Evolutionary conservation across 2,888 invertebrate species (phyloP), one percentile per base, ranked within the genome.

Genomic region (Andrena trimmerana): DNA sequence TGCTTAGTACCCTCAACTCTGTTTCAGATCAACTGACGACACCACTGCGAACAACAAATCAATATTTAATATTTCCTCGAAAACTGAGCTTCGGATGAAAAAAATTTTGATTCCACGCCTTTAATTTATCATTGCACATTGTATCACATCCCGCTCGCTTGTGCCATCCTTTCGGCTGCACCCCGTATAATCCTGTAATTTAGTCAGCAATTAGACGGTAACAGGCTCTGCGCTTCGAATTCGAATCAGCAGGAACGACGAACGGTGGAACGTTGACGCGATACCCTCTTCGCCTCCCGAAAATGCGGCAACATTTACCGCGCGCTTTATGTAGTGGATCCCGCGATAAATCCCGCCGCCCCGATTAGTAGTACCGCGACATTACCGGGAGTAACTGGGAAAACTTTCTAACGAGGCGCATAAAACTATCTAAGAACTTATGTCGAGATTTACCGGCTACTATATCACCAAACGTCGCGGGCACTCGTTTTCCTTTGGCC

Each of bases 361-460:
- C 72, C 66, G 75, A 82, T 78, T 78, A 75, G 71, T 48, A 68
- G 67, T 59, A 52, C 54, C 16, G 33, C 63, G 72, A 72, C 72
- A 69, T 69, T 54, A 63, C 66, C 66, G 57, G 24, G 7, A 63
- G 50, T 65, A 52, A 69, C 69, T 16, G 65, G 63, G 50, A 74
- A 62, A 75, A 82, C 66, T 82, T 82, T 71, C 60, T 68, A 77
- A 77, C 77, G 69, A 73, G 82, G 27, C 31, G 36, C 75, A 75
- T 78, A 71, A 80, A 80, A 81, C 76, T 81, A 81, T 42, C 42
- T 42, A 42, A 62, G 71, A 78, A 82, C 78, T 82, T 78, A 65
- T 36, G 70, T 29, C 52, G n/a, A 36, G 72, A 76, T 79, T 75
- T 79, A 79, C 52, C 62, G 63, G 16, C 6, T 42, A 42, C 42